phyloP scores from a whole-genome alignment of 2,113 vertebrate genomes.

The Pyxicephalus adspersus region DNA sequence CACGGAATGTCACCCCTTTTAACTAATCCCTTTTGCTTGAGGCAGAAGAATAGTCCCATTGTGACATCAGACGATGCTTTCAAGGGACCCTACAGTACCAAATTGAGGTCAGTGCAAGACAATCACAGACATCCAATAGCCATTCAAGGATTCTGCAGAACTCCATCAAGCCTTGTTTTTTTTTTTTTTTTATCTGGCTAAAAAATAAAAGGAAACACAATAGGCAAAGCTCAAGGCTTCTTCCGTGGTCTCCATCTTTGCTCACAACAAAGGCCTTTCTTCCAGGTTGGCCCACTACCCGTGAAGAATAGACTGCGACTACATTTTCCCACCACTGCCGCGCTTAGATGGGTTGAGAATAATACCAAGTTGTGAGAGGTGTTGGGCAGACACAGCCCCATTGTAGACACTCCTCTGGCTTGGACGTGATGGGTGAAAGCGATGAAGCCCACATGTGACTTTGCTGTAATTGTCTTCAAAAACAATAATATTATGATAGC shows the following conservation, averaged over 20 bases:
- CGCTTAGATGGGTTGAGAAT: slow-evolving; percentile 64
- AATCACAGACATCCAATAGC: slow-evolving; percentile 94
- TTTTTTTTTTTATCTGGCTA: slow-evolving; percentile 69
- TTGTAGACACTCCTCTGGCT: slow-evolving; percentile 61
- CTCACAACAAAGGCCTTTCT: slow-evolving; percentile 83
- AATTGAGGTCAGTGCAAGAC: slow-evolving; percentile 96
- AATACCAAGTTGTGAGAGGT: slow-evolving; percentile 50
- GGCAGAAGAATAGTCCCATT: slow-evolving; percentile 92
- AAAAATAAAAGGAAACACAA: slow-evolving; percentile 86
- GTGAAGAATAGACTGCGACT: slow-evolving; percentile 67
- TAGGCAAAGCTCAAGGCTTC: slow-evolving; percentile 80
- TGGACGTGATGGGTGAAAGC: slow-evolving; percentile 67
- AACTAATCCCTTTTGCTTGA: slow-evolving; percentile 96
- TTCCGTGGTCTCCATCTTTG: slow-evolving; percentile 82
- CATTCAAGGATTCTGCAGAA: slow-evolving; percentile 93
- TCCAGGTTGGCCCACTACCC: slow-evolving; percentile 70
- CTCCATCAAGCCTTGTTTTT: slow-evolving; percentile 87
- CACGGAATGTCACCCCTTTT: slow-evolving; percentile 89
- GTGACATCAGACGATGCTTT: slow-evolving; percentile 92
- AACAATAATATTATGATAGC: slow-evolving; percentile 54
- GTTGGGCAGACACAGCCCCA: slow-evolving; percentile 18
- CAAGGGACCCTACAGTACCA: slow-evolving; percentile 98
- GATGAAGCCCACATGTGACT: slow-evolving; percentile 62
- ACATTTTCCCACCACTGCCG: slow-evolving; percentile 79
- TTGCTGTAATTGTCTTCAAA: slow-evolving; percentile 39